Percentiles rank a stretch among this genome's conserved stretches.
Evolutionary conservation across 2,888 invertebrate genomes (phyloP).

Genomic region (Morpho deidamia): DNA sequence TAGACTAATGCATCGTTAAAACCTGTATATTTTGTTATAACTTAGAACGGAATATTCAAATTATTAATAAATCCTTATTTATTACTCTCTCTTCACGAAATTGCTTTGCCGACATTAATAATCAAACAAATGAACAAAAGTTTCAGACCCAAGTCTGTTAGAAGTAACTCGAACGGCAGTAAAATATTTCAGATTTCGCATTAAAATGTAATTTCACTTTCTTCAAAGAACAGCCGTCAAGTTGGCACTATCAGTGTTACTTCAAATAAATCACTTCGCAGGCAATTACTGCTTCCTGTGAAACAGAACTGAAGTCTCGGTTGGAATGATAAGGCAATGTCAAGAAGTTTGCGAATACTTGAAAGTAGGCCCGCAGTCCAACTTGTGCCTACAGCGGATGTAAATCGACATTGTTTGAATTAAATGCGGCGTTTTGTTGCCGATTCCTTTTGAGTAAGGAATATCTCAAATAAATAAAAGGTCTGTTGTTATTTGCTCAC

Average conservation of each 20-base stretch:
- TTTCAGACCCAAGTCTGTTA: not conserved
- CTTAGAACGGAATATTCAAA: too few relatives aligned
- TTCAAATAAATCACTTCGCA: slow-evolving; percentile 25
- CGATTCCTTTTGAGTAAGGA: slow-evolving; percentile 4
- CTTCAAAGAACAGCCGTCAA: slow-evolving; percentile 21
- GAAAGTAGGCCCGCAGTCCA: slow-evolving; percentile 22
- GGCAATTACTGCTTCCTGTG: slow-evolving; percentile 24
- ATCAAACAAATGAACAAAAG: slow-evolving; percentile 4
- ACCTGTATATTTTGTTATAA: too few relatives aligned
- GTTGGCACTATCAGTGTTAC: slow-evolving; percentile 23
- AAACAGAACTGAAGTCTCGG: slow-evolving; percentile 18
- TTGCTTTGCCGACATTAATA: too few relatives aligned
- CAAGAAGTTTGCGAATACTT: slow-evolving; percentile 26
- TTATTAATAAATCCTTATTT: too few relatives aligned
- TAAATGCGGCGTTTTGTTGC: slow-evolving; percentile 11
- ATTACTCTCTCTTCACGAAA: too few relatives aligned
- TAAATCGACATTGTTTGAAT: slow-evolving; percentile 18
- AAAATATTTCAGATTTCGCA: slow-evolving; percentile 14
- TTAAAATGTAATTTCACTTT: slow-evolving; percentile 22
- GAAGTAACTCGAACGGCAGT: slow-evolving; percentile 1
- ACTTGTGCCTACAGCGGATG: slow-evolving; percentile 14
- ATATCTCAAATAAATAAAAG: not conserved
- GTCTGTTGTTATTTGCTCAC: not conserved
- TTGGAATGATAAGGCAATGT: slow-evolving; percentile 27
- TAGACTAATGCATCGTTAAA: too few relatives aligned